Percentiles rank a stretch among this genome's conserved stretches.
These are phyloP conservation scores for Glyptemys insculpta DNA, from an alignment of 2,797 vertebrate genomes.

Conservation along the genomic window DNA sequence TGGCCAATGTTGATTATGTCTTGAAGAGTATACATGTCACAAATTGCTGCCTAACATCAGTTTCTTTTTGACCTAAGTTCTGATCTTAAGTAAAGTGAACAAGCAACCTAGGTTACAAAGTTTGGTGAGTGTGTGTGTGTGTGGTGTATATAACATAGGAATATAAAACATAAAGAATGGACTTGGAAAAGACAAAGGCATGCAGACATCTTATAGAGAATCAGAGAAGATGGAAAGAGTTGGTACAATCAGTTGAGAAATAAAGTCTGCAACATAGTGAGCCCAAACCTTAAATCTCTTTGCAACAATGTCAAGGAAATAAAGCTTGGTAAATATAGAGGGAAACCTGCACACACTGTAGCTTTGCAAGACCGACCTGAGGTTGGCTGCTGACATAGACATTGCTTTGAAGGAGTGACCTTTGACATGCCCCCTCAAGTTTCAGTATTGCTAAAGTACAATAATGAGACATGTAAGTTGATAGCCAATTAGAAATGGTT, in stretches of 20 bases:
- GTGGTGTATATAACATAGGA: background rate
- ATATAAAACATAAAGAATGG: background rate
- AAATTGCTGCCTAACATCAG: slow-evolving; percentile 26
- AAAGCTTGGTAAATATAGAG: slow-evolving; percentile 68
- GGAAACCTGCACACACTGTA: slow-evolving; percentile 55
- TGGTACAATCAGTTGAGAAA: slow-evolving; percentile 58
- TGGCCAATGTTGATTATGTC: background rate
- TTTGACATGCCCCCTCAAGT: slow-evolving; percentile 54
- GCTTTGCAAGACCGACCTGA: slow-evolving; percentile 67
- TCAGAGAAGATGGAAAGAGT: slow-evolving; percentile 61
- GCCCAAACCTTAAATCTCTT: slow-evolving; percentile 65
- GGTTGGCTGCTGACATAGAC: slow-evolving; percentile 63
- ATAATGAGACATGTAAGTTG: slow-evolving; percentile 77
- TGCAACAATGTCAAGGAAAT: slow-evolving; percentile 67
- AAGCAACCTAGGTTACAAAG: slow-evolving; percentile 8
- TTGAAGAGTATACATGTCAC: background rate
- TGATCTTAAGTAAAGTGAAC: slow-evolving; percentile 46
- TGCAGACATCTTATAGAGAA: slow-evolving; percentile 38
- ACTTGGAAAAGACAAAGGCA: slow-evolving; percentile 59
- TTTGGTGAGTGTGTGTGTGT: background rate
- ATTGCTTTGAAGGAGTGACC: slow-evolving; percentile 66
- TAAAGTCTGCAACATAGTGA: slow-evolving; percentile 30
- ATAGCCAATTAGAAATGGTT: slow-evolving; percentile 81
- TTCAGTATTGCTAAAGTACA: slow-evolving; percentile 65
- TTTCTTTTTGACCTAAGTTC: slow-evolving; percentile 32